These are phyloP conservation scores for Rhaphigaster nebulosa DNA, from an alignment of 2,888 invertebrate genomes.

Conservation along the genomic window DNA sequence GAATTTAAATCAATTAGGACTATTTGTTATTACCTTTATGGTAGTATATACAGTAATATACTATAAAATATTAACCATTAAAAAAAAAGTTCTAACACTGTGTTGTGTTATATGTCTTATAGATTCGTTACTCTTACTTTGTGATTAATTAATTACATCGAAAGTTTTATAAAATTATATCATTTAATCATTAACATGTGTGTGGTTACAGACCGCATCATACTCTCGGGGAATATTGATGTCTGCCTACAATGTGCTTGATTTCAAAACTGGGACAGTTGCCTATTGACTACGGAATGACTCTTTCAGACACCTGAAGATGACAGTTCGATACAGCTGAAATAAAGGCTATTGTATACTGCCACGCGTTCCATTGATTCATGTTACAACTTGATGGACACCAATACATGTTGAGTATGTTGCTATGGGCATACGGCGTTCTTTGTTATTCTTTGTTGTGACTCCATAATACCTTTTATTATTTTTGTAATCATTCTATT, in stretches of 20 bases:
- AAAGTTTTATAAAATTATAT: no score
- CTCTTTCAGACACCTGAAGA: constrained; percentile 12
- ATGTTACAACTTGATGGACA: neutral
- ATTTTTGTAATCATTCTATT: neutral
- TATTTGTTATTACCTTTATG: no score
- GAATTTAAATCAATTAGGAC: no score
- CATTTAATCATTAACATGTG: no score
- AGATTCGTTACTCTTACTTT: no score
- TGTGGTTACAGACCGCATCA: neutral
- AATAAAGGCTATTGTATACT: constrained; percentile 3
- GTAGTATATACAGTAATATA: no score
- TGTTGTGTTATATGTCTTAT: no score
- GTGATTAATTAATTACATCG: no score
- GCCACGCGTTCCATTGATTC: neutral
- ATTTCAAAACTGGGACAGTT: constrained; percentile 24
- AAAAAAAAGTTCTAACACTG: no score
- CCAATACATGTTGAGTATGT: neutral
- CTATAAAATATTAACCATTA: no score
- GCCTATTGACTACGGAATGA: neutral
- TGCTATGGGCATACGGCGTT: neutral
- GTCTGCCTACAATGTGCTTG: neutral
- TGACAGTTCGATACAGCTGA: constrained; percentile 12
- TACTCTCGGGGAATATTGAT: neutral
- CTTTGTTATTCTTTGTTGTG: neutral
- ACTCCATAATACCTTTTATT: neutral